These are phyloP conservation scores for Phengaris alcon DNA, from an alignment of 2,888 invertebrate genomes.

Conservation along the genomic window DNA sequence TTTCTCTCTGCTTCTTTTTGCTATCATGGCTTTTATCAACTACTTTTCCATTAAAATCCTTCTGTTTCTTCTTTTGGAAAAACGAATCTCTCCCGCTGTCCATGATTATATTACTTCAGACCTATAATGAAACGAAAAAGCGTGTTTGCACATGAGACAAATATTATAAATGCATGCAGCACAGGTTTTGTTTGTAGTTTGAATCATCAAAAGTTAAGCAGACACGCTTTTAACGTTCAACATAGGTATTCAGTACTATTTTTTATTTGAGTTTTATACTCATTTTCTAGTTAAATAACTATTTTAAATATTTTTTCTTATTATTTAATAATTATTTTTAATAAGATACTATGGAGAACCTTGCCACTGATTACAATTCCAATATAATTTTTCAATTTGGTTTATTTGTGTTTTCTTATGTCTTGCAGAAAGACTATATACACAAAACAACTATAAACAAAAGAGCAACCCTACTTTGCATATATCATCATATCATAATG, in stretches of 20 bases:
- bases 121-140: slow-evolving; percentile 75
- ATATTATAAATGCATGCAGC: slow-evolving; percentile 38
- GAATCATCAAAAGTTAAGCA: slow-evolving; percentile 37
- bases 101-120: slow-evolving; percentile 57
- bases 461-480: no score
- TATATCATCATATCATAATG: no score
- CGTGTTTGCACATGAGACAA: slow-evolving; percentile 61
- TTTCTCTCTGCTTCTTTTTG: slow-evolving; percentile 48
- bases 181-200: slow-evolving; percentile 37
- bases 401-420: no score
- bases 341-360: neutral
- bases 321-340: neutral
- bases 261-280: neutral
- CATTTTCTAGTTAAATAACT: neutral
- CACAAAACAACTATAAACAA: no score
- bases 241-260: neutral
- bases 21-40: slow-evolving; percentile 36
- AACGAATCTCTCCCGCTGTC: slow-evolving; percentile 62
- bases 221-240: slow-evolving; percentile 68
- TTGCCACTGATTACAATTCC: neutral
- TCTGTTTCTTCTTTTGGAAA: slow-evolving; percentile 56
- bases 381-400: no score
- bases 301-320: neutral
- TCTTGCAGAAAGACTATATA: no score
- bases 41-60: slow-evolving; percentile 36